These are phyloP conservation scores for Pristiophorus japonicus DNA, from an alignment of 2,113 vertebrate genomes.

Conservation along the genomic window DNA sequence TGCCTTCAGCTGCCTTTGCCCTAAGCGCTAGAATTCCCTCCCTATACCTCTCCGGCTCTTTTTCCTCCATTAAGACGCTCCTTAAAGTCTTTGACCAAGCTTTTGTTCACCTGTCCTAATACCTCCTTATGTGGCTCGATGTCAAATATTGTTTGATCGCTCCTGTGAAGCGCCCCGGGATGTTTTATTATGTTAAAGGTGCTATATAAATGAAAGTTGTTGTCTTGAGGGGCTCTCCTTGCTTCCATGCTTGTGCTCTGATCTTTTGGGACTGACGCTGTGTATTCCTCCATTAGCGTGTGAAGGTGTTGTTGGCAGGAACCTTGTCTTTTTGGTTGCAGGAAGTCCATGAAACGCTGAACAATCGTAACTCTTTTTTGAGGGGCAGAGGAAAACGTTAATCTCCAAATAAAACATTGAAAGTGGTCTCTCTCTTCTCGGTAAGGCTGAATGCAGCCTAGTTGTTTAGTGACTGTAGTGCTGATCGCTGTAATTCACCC, in stretches of 20 bases:
- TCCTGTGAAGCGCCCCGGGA: background rate
- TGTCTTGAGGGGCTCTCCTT: background rate
- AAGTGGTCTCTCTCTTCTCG: background rate
- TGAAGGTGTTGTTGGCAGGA: background rate
- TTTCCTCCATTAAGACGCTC: background rate
- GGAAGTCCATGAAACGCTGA: background rate
- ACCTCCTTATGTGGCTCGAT: background rate
- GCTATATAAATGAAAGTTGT: background rate
- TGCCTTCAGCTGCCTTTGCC: background rate
- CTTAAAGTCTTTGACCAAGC: background rate
- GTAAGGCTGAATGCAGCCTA: background rate
- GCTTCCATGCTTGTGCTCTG: background rate
- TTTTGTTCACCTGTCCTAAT: background rate
- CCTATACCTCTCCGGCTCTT: background rate
- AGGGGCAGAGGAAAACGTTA: background rate
- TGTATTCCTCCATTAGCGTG: background rate
- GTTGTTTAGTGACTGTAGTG: background rate
- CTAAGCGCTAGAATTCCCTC: background rate
- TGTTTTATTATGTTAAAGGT: background rate
- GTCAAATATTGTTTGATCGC: background rate
- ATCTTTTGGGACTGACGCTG: background rate
- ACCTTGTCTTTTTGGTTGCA: background rate
- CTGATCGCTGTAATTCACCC: background rate
- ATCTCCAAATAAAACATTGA: background rate
- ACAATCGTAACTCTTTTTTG: background rate